These are phyloP conservation scores for Argyresthia albistria DNA, from an alignment of 2,888 invertebrate genomes.

Conservation along the genomic window DNA sequence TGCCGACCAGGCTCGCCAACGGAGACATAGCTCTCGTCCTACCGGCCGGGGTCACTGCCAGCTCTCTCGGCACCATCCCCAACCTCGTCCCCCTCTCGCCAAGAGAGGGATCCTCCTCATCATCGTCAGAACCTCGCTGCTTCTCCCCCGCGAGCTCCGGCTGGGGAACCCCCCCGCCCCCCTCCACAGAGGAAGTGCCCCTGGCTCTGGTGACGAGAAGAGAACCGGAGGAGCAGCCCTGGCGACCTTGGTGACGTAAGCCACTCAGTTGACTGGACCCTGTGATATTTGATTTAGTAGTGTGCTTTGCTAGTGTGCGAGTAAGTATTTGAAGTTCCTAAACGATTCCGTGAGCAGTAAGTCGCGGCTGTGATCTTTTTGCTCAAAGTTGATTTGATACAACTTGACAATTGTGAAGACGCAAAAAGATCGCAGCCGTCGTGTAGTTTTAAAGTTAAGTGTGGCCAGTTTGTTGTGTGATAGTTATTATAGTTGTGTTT, in stretches of 20 bases:
- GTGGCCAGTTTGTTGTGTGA: constrained; percentile 10
- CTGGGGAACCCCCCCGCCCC: constrained; percentile 55
- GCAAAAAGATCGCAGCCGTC: too few species aligned
- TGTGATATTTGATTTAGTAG: constrained; percentile 24
- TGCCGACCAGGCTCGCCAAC: constrained; percentile 86
- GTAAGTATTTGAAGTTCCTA: constrained; percentile 8
- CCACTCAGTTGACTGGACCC: constrained; percentile 18
- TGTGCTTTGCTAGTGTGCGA: constrained; percentile 22
- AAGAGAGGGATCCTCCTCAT: constrained; percentile 77
- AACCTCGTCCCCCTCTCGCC: constrained; percentile 83
- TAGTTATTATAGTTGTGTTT: not conserved
- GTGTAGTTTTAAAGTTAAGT: too few species aligned
- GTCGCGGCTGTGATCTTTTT: too few species aligned
- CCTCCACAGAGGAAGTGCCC: constrained; percentile 64
- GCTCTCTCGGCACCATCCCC: constrained; percentile 71
- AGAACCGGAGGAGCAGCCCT: constrained; percentile 80
- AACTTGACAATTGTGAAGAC: too few species aligned
- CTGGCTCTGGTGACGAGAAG: constrained; percentile 82
- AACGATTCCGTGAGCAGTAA: not conserved
- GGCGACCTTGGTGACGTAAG: constrained; percentile 83
- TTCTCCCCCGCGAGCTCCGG: constrained; percentile 74
- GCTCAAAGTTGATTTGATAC: too few species aligned
- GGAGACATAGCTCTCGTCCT: constrained; percentile 87
- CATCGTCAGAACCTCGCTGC: constrained; percentile 73
- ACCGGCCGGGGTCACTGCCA: constrained; percentile 75